Evolutionary conservation across 1,140 invertebrate genomes (phyloP).

Genomic region (Calliopsis andreniformis): DNA sequence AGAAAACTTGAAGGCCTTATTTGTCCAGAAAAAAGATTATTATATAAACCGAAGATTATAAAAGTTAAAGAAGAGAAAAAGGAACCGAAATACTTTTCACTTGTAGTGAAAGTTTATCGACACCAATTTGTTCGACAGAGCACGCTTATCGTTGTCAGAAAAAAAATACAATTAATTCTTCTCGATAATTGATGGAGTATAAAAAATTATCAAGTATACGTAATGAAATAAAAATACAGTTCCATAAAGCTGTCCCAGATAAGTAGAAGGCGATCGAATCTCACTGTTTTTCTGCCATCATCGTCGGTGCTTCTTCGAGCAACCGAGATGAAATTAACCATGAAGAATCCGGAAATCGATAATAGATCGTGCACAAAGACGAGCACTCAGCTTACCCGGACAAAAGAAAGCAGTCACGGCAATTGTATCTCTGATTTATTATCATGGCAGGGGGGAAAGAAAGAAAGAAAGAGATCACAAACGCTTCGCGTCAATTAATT

Average conservation of each 20-base stretch:
- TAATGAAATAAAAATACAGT: neutral
- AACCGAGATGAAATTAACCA: neutral
- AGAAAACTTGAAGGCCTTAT: conserved; percentile 9
- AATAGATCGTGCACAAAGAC: conserved; percentile 5
- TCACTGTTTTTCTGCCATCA: no score
- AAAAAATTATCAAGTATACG: neutral
- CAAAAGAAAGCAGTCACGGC: conserved; percentile 19
- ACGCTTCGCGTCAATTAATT: neutral
- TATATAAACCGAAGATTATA: neutral
- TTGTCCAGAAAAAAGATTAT: conserved; percentile 17
- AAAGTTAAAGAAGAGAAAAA: no score
- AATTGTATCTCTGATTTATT: conserved; percentile 30
- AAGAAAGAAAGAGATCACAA: neutral
- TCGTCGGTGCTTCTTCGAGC: neutral
- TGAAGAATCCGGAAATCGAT: conserved; percentile 20
- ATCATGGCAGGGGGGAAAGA: neutral
- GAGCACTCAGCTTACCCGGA: neutral
- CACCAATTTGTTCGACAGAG: no score
- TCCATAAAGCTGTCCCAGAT: neutral
- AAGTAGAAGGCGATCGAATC: neutral
- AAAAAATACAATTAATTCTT: neutral
- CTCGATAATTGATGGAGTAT: neutral
- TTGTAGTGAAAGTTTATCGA: no score
- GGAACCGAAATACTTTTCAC: no score
- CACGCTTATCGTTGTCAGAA: no score